Conservation (phyloP, 2,797 vertebrate species). For the Melanotaenia maccullochi region DNA sequence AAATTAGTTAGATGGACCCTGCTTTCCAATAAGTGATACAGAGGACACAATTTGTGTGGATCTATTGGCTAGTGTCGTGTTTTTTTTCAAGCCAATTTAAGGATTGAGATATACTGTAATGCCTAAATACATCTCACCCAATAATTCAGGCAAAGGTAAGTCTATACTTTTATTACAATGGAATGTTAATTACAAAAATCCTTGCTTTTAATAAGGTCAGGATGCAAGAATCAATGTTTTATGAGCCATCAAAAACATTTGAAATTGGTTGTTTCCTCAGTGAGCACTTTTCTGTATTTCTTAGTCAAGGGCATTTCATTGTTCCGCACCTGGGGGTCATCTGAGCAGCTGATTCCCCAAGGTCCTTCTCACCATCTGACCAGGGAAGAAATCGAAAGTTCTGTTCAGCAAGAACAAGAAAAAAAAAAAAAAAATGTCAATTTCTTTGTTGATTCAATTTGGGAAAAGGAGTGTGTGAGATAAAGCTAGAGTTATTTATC, state of each 20-base stretch:
- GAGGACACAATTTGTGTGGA: constrained; percentile 4
- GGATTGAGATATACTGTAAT: not conserved
- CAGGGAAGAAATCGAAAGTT: constrained; percentile 71
- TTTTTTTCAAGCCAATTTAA: not conserved
- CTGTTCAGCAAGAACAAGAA: constrained; percentile 58
- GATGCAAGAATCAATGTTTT: not conserved
- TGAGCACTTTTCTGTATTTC: constrained; percentile 11
- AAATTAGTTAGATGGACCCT: constrained; percentile 14
- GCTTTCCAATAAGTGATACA: constrained; percentile 13
- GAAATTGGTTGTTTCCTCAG: constrained; percentile 15
- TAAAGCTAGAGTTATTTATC: constrained; percentile 83
- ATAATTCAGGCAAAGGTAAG: not conserved
- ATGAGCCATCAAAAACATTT: constrained; percentile 19
- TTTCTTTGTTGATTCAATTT: constrained; percentile 80
- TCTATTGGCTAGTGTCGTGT: not conserved
- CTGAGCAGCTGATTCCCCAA: constrained; percentile 29
- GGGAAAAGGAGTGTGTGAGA: constrained; percentile 75
- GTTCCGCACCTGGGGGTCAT: constrained; percentile 55
- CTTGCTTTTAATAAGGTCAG: constrained; percentile 18
- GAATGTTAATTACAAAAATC: constrained; percentile 15
- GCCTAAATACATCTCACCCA: constrained; percentile 1
- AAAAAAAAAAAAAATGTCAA: constrained; percentile 65
- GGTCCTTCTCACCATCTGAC: constrained; percentile 55
- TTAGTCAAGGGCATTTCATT: constrained; percentile 48
- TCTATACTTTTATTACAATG: not conserved